Evolutionary conservation across 2,888 invertebrate genomes (phyloP).

Genomic region (Leptinotarsa peninsularis): DNA sequence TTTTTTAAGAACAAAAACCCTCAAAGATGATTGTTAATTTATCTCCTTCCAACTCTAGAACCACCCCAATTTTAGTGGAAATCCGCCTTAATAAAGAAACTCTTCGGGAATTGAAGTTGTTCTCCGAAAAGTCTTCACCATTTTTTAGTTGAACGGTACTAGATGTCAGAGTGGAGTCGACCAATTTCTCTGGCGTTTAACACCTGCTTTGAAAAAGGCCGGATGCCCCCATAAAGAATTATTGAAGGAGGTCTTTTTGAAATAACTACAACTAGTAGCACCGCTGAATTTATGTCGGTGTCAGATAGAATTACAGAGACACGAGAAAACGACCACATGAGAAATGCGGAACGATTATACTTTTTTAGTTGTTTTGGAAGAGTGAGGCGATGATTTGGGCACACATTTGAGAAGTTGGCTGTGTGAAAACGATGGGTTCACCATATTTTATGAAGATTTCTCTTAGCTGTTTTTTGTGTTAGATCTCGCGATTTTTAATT

Average conservation of each 20-base stretch:
- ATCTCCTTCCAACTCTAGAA: no score
- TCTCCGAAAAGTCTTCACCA: not conserved
- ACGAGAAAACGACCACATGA: conserved; percentile 19
- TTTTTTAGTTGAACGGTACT: not conserved
- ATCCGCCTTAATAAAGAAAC: no score
- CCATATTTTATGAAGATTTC: not conserved
- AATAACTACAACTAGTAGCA: conserved; percentile 27
- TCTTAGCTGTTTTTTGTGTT: not conserved
- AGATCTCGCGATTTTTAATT: not conserved
- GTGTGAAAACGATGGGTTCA: not conserved
- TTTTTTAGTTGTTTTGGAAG: not conserved
- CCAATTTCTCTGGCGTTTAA: conserved; percentile 27
- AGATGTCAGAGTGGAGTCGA: not conserved
- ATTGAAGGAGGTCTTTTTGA: conserved; percentile 32
- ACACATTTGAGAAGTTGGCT: not conserved
- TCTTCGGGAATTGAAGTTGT: not conserved
- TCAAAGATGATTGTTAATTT: no score
- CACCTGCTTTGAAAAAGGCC: conserved; percentile 33
- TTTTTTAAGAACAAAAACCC: no score
- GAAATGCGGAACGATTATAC: conserved; percentile 24
- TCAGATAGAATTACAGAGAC: conserved; percentile 33
- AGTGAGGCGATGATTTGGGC: not conserved
- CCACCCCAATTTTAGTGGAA: no score
- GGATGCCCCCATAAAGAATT: conserved; percentile 35
- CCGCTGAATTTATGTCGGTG: conserved; percentile 30